Conservation (phyloP, 1,140 invertebrate genomes). For the Chelonus insularis region DNA sequence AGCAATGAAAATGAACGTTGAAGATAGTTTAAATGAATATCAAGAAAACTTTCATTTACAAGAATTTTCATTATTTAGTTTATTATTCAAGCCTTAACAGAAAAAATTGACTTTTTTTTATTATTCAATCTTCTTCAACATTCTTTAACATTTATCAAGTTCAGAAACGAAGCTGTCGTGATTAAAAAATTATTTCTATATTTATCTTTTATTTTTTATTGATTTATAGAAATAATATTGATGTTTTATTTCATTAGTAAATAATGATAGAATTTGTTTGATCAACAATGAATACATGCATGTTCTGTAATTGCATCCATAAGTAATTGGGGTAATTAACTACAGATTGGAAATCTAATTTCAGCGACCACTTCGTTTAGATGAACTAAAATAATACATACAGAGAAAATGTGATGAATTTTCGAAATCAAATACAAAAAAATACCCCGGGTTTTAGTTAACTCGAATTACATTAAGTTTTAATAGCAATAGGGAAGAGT, state of each 20-base stretch:
- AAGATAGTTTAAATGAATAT: conserved; percentile 5
- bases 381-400: background rate
- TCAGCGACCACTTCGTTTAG: conserved; percentile 17
- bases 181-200: background rate
- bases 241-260: no score
- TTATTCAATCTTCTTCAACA: background rate
- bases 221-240: no score
- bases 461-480: no score
- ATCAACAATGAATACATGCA: conserved; percentile 4
- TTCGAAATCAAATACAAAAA: no score
- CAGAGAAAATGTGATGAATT: background rate
- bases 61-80: background rate
- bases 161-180: conserved; percentile 11
- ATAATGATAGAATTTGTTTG: background rate
- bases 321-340: conserved; percentile 1
- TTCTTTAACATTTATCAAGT: background rate
- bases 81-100: no score
- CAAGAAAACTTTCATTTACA: conserved; percentile 8
- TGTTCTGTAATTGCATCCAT: conserved; percentile 11
- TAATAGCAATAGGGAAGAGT: no score
- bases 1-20: conserved; percentile 12
- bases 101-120: no score
- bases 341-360: background rate
- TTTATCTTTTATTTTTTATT: background rate
- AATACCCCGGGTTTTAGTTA: no score